Evolutionary conservation across 2,113 vertebrate species (phyloP).

Genomic region (Tragelaphus imberbis): DNA sequence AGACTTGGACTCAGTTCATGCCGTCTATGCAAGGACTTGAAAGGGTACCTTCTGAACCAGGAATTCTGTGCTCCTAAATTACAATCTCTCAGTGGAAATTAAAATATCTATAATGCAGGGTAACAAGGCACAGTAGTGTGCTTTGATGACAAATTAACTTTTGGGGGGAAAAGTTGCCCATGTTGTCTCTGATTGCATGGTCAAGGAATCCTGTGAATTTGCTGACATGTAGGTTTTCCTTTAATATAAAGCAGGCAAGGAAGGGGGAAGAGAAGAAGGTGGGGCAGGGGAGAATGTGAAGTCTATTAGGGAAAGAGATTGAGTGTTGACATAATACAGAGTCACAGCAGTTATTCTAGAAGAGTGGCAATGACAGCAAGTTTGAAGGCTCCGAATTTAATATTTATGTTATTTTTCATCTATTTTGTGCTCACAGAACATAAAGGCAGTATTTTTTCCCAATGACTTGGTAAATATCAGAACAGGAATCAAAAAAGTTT

Average conservation of each 20-base stretch:
- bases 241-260: conserved; percentile 12
- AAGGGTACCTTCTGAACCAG: background rate
- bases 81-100: background rate
- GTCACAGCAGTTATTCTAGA: background rate
- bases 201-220: conserved; percentile 43
- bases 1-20: background rate
- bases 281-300: background rate
- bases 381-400: conserved; percentile 12
- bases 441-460: background rate
- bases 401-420: background rate
- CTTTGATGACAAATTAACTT: background rate
- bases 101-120: background rate
- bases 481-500: background rate
- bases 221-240: conserved; percentile 10
- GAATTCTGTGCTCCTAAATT: background rate
- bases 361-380: background rate
- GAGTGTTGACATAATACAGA: background rate
- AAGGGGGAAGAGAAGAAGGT: background rate
- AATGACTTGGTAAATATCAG: background rate
- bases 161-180: background rate
- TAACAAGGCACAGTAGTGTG: background rate
- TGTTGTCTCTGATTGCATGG: conserved; percentile 20
- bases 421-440: background rate
- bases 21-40: background rate
- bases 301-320: background rate